These are phyloP conservation scores for Eledona agricola DNA, from an alignment of 2,888 invertebrate genomes.

Conservation along the genomic window DNA sequence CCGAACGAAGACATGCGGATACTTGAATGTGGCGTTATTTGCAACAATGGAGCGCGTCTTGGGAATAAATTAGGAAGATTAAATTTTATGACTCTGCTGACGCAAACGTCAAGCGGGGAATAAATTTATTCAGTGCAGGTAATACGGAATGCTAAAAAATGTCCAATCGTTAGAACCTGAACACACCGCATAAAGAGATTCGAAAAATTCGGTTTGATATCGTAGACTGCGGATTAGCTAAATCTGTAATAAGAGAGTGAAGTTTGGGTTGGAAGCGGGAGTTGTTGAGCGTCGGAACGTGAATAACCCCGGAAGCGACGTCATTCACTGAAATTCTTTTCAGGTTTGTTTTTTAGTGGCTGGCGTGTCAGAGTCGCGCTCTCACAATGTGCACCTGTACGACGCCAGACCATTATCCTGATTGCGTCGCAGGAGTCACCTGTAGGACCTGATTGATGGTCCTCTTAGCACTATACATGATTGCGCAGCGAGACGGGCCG, in stretches of 20 bases:
- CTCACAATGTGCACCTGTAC: slow-evolving; percentile 39
- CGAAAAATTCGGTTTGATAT: no score
- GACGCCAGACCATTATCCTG: slow-evolving; percentile 51
- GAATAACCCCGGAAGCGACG: no score
- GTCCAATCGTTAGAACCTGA: no score
- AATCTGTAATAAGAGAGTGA: no score
- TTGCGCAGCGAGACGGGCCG: slow-evolving; percentile 49
- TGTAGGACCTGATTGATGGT: slow-evolving; percentile 57
- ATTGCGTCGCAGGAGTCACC: slow-evolving; percentile 54
- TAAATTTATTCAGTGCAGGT: slow-evolving; percentile 29
- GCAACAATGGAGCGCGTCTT: slow-evolving; percentile 24
- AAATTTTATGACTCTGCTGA: slow-evolving; percentile 31
- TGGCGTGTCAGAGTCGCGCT: slow-evolving; percentile 17
- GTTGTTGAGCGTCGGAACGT: no score
- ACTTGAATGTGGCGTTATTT: slow-evolving; percentile 26
- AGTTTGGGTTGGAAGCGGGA: no score
- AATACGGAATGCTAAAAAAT: no score
- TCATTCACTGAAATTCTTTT: slow-evolving; percentile 27
- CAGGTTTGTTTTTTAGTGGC: slow-evolving; percentile 22
- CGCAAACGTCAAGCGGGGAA: slow-evolving; percentile 24
- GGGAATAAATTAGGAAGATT: slow-evolving; percentile 32
- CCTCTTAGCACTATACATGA: slow-evolving; percentile 57
- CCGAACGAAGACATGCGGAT: slow-evolving; percentile 26
- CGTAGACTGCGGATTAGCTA: no score
- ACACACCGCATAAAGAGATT: no score